Evolutionary conservation across 1,140 invertebrate species (phyloP).

Genomic region (Wasmannia auropunctata): DNA sequence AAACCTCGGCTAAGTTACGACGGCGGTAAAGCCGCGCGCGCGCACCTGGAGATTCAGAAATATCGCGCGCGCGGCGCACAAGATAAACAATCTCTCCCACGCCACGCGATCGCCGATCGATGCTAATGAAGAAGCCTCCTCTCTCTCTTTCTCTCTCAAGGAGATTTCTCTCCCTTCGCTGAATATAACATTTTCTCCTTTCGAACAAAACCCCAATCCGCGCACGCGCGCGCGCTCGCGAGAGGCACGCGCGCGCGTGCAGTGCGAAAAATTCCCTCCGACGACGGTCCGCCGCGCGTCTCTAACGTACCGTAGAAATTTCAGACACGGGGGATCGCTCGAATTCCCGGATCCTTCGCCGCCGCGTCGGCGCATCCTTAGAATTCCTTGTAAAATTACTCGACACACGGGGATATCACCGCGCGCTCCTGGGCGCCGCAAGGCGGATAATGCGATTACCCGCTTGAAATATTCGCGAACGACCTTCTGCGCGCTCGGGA

Average conservation of each 20-base stretch:
- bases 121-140: constrained; percentile 77
- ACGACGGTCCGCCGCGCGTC: constrained; percentile 12
- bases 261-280: constrained; percentile 24
- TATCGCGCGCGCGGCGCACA: constrained; percentile 50
- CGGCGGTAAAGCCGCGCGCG: constrained; percentile 36
- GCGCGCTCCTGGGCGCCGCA: constrained; percentile 58
- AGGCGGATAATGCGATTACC: constrained; percentile 43
- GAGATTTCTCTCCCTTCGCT: constrained; percentile 30
- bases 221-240: neutral
- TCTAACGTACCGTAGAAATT: constrained; percentile 56
- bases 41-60: constrained; percentile 58
- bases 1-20: constrained; percentile 55
- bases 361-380: constrained; percentile 40
- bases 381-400: constrained; percentile 62
- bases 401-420: constrained; percentile 70
- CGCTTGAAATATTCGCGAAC: constrained; percentile 38
- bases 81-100: constrained; percentile 78
- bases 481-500: neutral
- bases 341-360: constrained; percentile 58
- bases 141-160: constrained; percentile 4
- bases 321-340: constrained; percentile 63
- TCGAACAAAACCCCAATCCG: neutral
- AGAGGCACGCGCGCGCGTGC: constrained; percentile 40
- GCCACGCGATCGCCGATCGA: constrained; percentile 69
- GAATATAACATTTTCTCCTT: neutral